phyloP scores from a whole-genome alignment of 37 sponge, comb jelly and placozoan species.

The Eunapius fragilis region DNA sequence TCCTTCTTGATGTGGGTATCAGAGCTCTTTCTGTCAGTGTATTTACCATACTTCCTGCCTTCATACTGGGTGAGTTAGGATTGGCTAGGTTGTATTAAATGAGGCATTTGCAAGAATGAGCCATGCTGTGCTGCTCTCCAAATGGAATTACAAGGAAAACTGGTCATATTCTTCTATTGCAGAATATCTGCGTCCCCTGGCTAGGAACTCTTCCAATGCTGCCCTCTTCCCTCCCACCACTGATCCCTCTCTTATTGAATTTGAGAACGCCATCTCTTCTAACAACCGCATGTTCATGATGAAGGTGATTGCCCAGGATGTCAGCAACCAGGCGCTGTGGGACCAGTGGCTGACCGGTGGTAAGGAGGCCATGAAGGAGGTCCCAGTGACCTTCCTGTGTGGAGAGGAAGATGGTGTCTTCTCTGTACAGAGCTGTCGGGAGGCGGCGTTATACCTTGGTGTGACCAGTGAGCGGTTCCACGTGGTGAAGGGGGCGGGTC shows the following conservation, averaged over 20 bases:
- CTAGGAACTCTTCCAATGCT: constrained; percentile 54
- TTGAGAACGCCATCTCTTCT: constrained; percentile 60
- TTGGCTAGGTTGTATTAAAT: no score
- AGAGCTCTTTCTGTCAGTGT: constrained; percentile 19
- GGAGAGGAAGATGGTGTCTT: constrained; percentile 57
- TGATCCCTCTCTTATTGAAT: constrained; percentile 48
- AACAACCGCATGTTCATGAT: constrained; percentile 72
- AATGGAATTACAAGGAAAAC: no score
- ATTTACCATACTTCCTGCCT: constrained; percentile 27
- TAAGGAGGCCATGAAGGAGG: not conserved
- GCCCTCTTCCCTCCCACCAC: constrained; percentile 58
- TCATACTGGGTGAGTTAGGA: constrained; percentile 41
- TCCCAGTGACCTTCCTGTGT: constrained; percentile 10
- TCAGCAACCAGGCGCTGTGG: constrained; percentile 38
- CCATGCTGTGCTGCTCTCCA: not conserved
- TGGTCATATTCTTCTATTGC: not conserved
- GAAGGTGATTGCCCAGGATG: constrained; percentile 47
- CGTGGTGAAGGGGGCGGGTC: constrained; percentile 43
- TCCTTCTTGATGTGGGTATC: constrained; percentile 42
- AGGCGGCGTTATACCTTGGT: not conserved
- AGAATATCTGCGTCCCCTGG: constrained; percentile 74
- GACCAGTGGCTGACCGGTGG: constrained; percentile 21
- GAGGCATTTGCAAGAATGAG: no score
- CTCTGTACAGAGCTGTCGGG: constrained; percentile 12
- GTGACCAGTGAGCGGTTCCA: constrained; percentile 27